These are phyloP conservation scores for Nothoprocta pentlandii DNA, from an alignment of 2,113 vertebrate species.

Conservation along the genomic window DNA sequence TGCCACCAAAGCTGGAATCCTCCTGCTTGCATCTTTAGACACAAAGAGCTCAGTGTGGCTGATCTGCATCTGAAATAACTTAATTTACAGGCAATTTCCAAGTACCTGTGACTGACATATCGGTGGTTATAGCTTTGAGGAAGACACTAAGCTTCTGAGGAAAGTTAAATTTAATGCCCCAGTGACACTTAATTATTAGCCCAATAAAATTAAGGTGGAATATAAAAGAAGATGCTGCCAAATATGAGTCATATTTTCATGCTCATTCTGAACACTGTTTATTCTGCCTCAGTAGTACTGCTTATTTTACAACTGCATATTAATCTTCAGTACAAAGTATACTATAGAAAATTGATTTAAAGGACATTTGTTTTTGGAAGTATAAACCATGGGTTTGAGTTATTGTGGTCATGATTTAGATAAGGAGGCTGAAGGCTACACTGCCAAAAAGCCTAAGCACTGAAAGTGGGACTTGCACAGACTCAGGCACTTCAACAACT, in stretches of 20 bases:
- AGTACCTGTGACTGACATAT: not conserved
- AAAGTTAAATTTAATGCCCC: not conserved
- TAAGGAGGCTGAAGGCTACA: not conserved
- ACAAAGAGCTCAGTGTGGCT: not conserved
- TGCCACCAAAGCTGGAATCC: not conserved
- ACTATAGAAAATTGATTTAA: constrained; percentile 28
- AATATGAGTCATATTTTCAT: not conserved
- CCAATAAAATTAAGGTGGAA: constrained; percentile 18
- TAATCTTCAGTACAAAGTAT: not conserved
- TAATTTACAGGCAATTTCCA: constrained; percentile 12
- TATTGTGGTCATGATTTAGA: not conserved
- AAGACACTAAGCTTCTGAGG: not conserved
- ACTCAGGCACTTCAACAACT: not conserved
- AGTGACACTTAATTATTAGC: constrained; percentile 16
- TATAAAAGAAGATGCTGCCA: constrained; percentile 1
- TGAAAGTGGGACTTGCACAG: not conserved
- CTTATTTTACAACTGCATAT: constrained; percentile 24
- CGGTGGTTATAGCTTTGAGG: not conserved
- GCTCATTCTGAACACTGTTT: not conserved
- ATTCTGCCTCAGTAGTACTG: not conserved
- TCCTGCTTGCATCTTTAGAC: not conserved
- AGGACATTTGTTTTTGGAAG: not conserved
- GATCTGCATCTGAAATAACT: not conserved
- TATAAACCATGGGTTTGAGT: not conserved
- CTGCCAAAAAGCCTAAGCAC: not conserved